phyloP scores from a whole-genome alignment of 2,888 invertebrate genomes.

The Agrenia bidenticulata region DNA sequence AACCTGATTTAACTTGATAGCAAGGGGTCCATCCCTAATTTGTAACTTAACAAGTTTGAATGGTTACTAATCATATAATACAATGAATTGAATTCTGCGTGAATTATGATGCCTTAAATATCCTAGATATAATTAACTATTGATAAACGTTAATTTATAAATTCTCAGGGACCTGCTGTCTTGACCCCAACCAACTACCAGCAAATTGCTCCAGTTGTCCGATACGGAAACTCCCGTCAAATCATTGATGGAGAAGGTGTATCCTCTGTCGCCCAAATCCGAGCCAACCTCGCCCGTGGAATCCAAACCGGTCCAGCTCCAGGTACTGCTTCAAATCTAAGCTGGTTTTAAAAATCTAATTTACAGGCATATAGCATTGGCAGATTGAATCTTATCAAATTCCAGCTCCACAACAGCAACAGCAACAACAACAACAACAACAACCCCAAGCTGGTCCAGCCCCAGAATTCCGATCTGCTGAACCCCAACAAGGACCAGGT shows the following conservation, averaged over 20 bases:
- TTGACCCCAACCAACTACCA: conserved; percentile 54
- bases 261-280: conserved; percentile 44
- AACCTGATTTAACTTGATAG: no score
- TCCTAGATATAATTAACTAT: no score
- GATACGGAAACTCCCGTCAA: conserved; percentile 50
- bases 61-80: no score
- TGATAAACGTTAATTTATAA: no score
- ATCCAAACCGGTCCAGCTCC: conserved; percentile 43
- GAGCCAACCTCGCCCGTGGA: conserved; percentile 49
- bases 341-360: no score
- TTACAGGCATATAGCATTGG: no score
- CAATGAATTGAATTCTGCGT: no score
- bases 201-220: conserved; percentile 50
- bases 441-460: conserved; percentile 32
- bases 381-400: conserved; percentile 8
- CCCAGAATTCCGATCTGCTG: conserved; percentile 33
- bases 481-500: conserved; percentile 35
- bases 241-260: conserved; percentile 51
- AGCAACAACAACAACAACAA: conserved; percentile 39
- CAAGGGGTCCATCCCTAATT: no score
- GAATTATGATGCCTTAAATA: no score
- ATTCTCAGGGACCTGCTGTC: conserved; percentile 58
- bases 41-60: no score
- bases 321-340: conserved; percentile 32
- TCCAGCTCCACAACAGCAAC: conserved; percentile 43